Base-by-base conservation (phyloP, 2,113 vertebrate genomes). In the Pagrus major region DNA sequence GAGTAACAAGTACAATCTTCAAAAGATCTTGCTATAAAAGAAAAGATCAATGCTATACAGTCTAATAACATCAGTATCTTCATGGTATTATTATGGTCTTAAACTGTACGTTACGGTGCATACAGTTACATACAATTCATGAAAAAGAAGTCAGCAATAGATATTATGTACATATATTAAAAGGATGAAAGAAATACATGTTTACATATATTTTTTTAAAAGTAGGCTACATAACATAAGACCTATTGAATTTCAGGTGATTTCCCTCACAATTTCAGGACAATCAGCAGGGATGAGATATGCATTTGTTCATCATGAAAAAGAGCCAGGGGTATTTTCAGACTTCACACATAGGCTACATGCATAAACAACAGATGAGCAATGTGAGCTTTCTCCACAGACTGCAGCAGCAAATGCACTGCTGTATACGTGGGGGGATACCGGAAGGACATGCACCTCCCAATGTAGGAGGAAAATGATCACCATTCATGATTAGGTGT, bases 301-400 rank as follows among this genome's bases (percentile, higher is more conserved):
- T 65, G 59, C n/a, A 37, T 25, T 8, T 12, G 14, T 42, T 65
- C 33, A 51, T 76, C 25, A 58, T 65, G 39, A 21, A 16, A 71
- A 7, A 44, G 44, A 59, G 35, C 76, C 37, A 42, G 52, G 25
- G 0, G 44, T 77, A 77, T 83, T 77, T 77, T 77, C 27, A 77
- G 60, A 65, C 16, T 63, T 77, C 74, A 54, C 80, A 83, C 59
- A 59, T 77, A 29, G 73, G 59, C 67, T 60, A 71, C 71, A 76
- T 33, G 16, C 65, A 81, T 10, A 70, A 70, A 75, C 49, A 71
- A 44, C 44, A 66, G 27, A 66, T 52, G 44, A 77, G 46, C 35
- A 67, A 29, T 9, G 6, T 54, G 46, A 59, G 66, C 80, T 35
- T 33, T 37, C 64, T 33, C 27, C 58, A 47, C 42, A 70, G 25